These are phyloP conservation scores for Podilymbus podiceps DNA, from an alignment of 2,113 vertebrate genomes.

Conservation along the genomic window DNA sequence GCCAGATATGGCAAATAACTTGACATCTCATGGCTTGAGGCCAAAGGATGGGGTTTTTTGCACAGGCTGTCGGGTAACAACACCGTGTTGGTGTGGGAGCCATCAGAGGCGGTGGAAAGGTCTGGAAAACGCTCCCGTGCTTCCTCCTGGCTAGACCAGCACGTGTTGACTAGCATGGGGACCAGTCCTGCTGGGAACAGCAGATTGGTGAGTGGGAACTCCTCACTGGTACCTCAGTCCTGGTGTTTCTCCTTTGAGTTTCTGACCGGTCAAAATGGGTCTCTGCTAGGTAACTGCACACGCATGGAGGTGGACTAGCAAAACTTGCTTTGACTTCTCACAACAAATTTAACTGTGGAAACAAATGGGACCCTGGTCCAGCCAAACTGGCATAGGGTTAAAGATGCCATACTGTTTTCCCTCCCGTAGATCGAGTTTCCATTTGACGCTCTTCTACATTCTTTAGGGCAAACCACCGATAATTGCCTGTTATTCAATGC, in stretches of 20 bases:
- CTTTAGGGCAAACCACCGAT: constrained; percentile 26
- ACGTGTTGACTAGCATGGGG: not conserved
- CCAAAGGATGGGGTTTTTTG: not conserved
- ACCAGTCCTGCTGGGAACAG: not conserved
- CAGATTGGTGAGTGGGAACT: not conserved
- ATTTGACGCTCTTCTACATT: constrained; percentile 19
- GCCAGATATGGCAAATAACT: not conserved
- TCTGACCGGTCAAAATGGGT: not conserved
- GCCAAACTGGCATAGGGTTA: not conserved
- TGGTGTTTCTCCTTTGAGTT: not conserved
- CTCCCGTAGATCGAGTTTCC: constrained; percentile 56
- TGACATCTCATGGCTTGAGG: not conserved
- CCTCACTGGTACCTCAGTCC: not conserved
- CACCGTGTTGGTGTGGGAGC: accelerated
- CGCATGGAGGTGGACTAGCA: not conserved
- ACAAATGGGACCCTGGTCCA: not conserved
- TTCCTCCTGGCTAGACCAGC: not conserved
- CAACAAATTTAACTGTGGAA: not conserved
- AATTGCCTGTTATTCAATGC: constrained; percentile 72
- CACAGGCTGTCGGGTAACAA: not conserved
- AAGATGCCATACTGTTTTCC: constrained; percentile 7
- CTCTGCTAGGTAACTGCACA: not conserved
- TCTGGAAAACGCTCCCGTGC: accelerated
- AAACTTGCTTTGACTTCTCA: not conserved
- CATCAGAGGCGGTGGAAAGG: not conserved